phyloP scores from a whole-genome alignment of 1,140 invertebrate genomes.

The Copidosoma floridanum region DNA sequence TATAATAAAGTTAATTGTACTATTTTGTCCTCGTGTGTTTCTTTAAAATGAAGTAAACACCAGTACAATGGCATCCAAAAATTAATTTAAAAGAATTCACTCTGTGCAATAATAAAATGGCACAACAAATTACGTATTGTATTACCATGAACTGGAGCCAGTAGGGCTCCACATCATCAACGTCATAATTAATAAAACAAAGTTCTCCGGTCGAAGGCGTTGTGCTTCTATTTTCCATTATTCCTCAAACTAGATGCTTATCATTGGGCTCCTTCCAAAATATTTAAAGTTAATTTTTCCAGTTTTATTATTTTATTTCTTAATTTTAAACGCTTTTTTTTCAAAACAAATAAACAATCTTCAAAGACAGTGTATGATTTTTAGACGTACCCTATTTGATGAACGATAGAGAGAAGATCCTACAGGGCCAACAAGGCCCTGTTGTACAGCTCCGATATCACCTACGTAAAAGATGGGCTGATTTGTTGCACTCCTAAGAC shows the following conservation, averaged over 20 bases:
- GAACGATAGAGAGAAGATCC: slow-evolving; percentile 47
- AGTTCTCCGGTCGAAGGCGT: slow-evolving; percentile 38
- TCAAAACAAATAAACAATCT: too few relatives aligned
- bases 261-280: slow-evolving; percentile 11
- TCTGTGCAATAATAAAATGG: too few relatives aligned
- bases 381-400: slow-evolving; percentile 46
- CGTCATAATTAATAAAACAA: slow-evolving; percentile 53
- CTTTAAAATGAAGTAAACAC: too few relatives aligned
- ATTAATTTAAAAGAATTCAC: too few relatives aligned
- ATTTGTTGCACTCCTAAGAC: slow-evolving; percentile 49
- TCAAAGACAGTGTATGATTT: too few relatives aligned
- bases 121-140: background rate
- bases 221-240: slow-evolving; percentile 29
- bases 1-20: too few relatives aligned
- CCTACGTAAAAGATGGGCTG: slow-evolving; percentile 55
- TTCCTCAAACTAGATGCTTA: slow-evolving; percentile 10
- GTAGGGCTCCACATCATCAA: slow-evolving; percentile 50
- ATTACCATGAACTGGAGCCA: slow-evolving; percentile 47
- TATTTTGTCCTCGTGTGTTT: too few relatives aligned
- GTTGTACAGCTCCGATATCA: slow-evolving; percentile 44
- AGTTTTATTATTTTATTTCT: background rate
- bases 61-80: too few relatives aligned
- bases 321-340: background rate
- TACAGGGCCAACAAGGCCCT: slow-evolving; percentile 43
- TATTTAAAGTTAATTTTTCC: background rate